These are phyloP conservation scores for Oxyruncus cristatus DNA, from an alignment of 2,113 vertebrate genomes.

Conservation along the genomic window DNA sequence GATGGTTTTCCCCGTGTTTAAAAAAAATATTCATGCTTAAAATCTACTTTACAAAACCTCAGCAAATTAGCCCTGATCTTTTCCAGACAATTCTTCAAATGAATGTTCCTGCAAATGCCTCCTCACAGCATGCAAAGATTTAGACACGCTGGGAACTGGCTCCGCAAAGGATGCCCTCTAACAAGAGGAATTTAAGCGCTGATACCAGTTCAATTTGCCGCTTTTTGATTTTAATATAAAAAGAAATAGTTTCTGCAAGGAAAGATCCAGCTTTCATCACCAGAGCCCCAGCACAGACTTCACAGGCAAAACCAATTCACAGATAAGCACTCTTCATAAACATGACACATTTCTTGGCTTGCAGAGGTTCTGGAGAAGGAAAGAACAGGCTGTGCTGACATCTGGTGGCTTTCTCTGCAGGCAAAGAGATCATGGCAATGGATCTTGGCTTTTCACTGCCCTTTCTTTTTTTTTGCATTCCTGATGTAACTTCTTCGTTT, in stretches of 20 bases:
- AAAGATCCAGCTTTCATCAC: background rate
- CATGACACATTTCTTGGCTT: background rate
- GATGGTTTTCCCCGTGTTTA: background rate
- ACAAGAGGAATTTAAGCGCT: slow-evolving; percentile 31
- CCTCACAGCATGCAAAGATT: slow-evolving; percentile 7
- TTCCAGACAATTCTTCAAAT: slow-evolving; percentile 47
- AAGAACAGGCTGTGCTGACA: slow-evolving; percentile 73
- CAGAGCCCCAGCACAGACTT: background rate
- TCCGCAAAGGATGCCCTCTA: background rate
- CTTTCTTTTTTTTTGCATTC: background rate
- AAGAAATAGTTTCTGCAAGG: background rate
- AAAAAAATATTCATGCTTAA: background rate
- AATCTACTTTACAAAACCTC: slow-evolving; percentile 21
- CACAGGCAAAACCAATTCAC: background rate
- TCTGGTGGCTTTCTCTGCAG: slow-evolving; percentile 62
- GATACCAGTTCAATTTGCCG: slow-evolving; percentile 41
- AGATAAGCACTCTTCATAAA: background rate
- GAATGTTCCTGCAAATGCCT: slow-evolving; percentile 30
- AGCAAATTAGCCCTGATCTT: slow-evolving; percentile 46
- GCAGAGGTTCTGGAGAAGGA: background rate
- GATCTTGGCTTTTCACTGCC: background rate
- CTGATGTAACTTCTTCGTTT: background rate
- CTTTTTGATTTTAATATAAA: slow-evolving; percentile 26
- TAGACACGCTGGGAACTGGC: background rate
- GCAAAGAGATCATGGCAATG: background rate